phyloP scores from a whole-genome alignment of 2,888 invertebrate genomes.

The Petrolisthes cinctipes region DNA sequence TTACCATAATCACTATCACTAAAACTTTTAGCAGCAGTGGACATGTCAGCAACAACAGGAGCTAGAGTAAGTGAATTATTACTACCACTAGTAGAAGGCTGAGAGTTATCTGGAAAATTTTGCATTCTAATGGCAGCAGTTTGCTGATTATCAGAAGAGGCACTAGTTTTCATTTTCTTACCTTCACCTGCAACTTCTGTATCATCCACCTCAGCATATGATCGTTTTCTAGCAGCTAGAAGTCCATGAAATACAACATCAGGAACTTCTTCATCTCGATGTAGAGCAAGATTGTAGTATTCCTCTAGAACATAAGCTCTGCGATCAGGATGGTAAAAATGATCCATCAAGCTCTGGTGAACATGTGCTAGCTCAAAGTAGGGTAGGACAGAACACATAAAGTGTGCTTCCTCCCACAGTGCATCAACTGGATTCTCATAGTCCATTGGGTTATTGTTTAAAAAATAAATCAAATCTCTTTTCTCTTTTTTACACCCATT shows the following conservation, averaged over 20 bases:
- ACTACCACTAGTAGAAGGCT: constrained; percentile 38
- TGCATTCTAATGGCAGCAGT: neutral
- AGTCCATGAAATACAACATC: constrained; percentile 44
- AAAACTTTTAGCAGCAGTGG: neutral
- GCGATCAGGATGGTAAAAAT: constrained; percentile 42
- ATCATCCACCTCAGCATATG: constrained; percentile 18
- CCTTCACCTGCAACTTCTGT: neutral
- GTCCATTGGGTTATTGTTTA: neutral
- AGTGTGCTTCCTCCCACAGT: constrained; percentile 49
- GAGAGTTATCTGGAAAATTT: neutral
- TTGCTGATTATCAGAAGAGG: neutral
- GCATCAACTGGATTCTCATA: constrained; percentile 3
- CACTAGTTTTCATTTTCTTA: constrained; percentile 34
- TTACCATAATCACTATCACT: constrained; percentile 4
- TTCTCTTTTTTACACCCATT: neutral
- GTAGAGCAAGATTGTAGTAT: constrained; percentile 38
- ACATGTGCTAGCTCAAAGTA: constrained; percentile 47
- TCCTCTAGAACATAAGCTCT: constrained; percentile 38
- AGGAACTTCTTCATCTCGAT: constrained; percentile 40
- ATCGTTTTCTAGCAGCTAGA: constrained; percentile 39
- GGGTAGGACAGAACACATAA: constrained; percentile 46
- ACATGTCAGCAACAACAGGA: neutral
- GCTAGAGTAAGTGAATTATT: constrained; percentile 6
- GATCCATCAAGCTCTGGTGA: constrained; percentile 44
- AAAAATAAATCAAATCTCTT: neutral